Evolutionary conservation across 2,113 vertebrate genomes (phyloP).

Genomic region (Sylvietta virens): DNA sequence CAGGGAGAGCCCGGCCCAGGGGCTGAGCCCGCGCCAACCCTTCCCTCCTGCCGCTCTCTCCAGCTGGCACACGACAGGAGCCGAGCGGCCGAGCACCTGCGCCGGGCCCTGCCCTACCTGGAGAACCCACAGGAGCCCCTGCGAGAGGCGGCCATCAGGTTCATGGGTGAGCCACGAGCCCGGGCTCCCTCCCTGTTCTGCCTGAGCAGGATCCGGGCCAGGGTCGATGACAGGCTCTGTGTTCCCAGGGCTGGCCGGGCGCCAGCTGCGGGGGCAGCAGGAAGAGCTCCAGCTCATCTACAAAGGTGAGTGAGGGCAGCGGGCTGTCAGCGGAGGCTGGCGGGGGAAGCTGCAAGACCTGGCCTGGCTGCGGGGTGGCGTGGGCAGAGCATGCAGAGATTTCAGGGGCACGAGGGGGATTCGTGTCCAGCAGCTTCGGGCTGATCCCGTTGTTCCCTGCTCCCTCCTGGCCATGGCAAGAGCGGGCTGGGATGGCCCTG

Average conservation of each 20-base stretch:
- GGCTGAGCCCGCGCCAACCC: not conserved
- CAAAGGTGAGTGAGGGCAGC: not conserved
- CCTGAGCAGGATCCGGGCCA: not conserved
- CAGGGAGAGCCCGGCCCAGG: not conserved
- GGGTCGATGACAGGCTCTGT: not conserved
- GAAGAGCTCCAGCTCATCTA: rapidly evolving
- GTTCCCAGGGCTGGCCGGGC: not conserved
- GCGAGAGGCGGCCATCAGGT: not conserved
- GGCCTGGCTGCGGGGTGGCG: rapidly evolving
- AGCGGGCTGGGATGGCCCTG: rapidly evolving
- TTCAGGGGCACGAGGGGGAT: rapidly evolving
- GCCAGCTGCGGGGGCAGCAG: not conserved
- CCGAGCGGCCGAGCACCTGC: not conserved
- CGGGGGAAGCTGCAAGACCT: not conserved
- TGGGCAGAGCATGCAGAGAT: not conserved
- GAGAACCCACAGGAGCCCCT: not conserved
- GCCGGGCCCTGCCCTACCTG: not conserved
- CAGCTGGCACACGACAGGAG: not conserved
- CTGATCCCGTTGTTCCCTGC: not conserved
- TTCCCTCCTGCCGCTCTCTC: not conserved
- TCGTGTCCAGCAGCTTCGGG: rapidly evolving
- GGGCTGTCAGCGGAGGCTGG: not conserved
- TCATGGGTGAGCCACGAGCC: not conserved
- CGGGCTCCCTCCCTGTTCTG: not conserved
- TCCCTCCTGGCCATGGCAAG: not conserved